Percentiles rank a stretch among this genome's conserved stretches.
These are phyloP conservation scores for Excalfactoria chinensis DNA, from an alignment of 2,113 vertebrate species.

Conservation along the genomic window DNA sequence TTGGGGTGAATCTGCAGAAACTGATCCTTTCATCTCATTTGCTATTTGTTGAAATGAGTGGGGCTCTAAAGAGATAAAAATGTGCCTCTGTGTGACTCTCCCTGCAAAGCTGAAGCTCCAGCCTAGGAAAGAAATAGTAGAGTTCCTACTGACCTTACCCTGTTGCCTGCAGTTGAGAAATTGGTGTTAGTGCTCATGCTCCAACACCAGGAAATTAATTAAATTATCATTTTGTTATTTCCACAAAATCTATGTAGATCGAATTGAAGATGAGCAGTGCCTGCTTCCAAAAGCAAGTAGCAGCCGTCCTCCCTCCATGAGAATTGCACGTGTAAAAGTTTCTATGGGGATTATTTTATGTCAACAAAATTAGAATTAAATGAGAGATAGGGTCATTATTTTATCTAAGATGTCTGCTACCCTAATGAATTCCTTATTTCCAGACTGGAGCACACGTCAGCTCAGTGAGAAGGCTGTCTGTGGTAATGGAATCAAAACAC, in stretches of 20 bases:
- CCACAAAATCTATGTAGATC: not conserved
- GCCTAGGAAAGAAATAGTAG: not conserved
- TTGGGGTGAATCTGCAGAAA: not conserved
- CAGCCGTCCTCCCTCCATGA: not conserved
- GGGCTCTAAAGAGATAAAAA: not conserved
- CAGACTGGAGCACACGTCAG: conserved; percentile 99
- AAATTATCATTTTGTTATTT: not conserved
- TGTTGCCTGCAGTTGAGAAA: not conserved
- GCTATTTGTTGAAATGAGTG: not conserved
- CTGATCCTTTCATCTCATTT: not conserved
- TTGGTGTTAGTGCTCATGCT: rapidly evolving
- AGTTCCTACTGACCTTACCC: not conserved
- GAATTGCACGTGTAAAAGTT: not conserved
- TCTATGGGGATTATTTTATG: not conserved
- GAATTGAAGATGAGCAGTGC: not conserved
- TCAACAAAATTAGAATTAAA: not conserved
- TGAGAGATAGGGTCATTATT: not conserved
- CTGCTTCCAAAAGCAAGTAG: not conserved
- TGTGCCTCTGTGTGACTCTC: not conserved
- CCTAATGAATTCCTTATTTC: conserved; percentile 25
- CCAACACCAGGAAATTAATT: not conserved
- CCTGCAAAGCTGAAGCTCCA: not conserved
- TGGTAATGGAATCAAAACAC: conserved; percentile 91
- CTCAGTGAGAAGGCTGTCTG: conserved; percentile 94
- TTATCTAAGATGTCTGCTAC: not conserved